phyloP scores from a whole-genome alignment of 2,888 invertebrate genomes.

The Smittia sp. region DNA sequence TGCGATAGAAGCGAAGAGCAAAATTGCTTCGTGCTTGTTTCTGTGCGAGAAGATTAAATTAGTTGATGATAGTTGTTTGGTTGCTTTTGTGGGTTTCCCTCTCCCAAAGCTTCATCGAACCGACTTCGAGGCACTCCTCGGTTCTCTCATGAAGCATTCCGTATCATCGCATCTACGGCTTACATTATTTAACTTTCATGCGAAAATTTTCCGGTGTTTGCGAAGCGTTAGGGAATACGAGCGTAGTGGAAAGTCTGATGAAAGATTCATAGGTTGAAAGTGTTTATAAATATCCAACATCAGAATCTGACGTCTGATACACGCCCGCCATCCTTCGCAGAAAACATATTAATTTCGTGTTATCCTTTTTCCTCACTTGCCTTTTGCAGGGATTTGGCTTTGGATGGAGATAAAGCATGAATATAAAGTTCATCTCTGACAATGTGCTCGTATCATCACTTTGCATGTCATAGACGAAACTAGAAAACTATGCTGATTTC shows the following conservation, averaged over 20 bases:
- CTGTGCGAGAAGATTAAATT: constrained; percentile 38
- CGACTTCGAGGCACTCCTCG: neutral
- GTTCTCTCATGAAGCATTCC: neutral
- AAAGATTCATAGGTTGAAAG: constrained; percentile 30
- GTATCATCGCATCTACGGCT: constrained; percentile 28
- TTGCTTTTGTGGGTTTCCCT: constrained; percentile 38
- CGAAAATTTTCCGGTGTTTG: neutral
- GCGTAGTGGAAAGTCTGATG: constrained; percentile 17
- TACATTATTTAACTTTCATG: constrained; percentile 32
- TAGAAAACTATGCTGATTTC: neutral
- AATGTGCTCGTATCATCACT: neutral
- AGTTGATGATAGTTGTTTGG: constrained; percentile 41
- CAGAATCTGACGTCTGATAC: neutral
- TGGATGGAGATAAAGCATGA: neutral
- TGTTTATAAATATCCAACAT: constrained; percentile 36
- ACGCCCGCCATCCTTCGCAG: neutral
- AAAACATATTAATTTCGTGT: constrained; percentile 20
- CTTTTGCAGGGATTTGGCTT: neutral
- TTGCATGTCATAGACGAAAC: neutral
- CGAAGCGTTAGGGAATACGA: neutral
- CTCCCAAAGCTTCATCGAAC: neutral
- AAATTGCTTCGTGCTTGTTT: constrained; percentile 8
- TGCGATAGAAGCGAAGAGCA: constrained; percentile 19
- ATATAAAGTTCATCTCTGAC: neutral
- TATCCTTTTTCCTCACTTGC: neutral